Evolutionary conservation across 2,113 vertebrate species (phyloP).

Genomic region (Terrapene triunguis): DNA sequence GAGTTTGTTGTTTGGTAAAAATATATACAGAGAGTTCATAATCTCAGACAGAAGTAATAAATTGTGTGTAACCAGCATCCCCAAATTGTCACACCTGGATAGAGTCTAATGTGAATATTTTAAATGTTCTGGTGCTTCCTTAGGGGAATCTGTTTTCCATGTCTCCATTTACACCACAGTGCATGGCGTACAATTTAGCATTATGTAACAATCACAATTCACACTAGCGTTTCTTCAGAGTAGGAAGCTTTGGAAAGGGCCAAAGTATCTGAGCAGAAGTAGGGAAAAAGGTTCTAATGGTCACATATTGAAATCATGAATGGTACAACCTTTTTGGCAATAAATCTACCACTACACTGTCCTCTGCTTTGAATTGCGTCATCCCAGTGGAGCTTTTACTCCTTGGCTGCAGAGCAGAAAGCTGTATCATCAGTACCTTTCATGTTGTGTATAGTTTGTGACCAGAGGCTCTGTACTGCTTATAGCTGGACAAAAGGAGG

Average conservation of each 20-base stretch:
- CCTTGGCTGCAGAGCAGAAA: background rate
- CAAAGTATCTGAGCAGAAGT: background rate
- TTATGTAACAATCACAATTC: conserved; percentile 20
- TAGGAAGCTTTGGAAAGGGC: conserved; percentile 17
- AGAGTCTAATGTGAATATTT: background rate
- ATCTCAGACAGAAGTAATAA: background rate
- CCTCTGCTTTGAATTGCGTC: background rate
- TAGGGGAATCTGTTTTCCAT: background rate
- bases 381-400: background rate
- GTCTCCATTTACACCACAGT: background rate
- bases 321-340: background rate
- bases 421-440: background rate
- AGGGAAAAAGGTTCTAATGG: background rate
- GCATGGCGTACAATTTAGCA: background rate
- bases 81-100: background rate
- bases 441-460: background rate
- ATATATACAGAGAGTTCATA: background rate
- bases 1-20: background rate
- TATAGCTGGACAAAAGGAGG: background rate
- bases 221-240: background rate
- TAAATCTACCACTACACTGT: background rate
- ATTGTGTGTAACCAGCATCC: background rate
- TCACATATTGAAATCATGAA: conserved; percentile 13
- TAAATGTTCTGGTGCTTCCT: background rate
- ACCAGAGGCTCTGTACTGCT: background rate